Base-by-base conservation (phyloP, 2,888 invertebrate species). In the Malthinus seriepunctatus region DNA sequence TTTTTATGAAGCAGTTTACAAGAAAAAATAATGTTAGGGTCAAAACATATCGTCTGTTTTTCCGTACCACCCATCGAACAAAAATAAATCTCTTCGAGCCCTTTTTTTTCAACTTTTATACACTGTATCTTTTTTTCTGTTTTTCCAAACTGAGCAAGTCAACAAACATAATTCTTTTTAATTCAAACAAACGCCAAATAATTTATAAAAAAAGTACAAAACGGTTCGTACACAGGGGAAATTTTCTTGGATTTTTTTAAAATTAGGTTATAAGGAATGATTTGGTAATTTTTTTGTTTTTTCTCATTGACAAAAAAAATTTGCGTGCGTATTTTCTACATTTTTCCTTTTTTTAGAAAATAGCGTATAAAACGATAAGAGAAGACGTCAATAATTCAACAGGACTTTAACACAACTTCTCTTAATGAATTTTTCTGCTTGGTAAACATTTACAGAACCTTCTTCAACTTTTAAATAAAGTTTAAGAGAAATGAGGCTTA, bases 401-500 rank as follows among this genome's bases (percentile, higher is more conserved):
- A 47, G 47, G 54, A 54, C 51, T 52, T 14, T 45, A 35, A 55
- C 54, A 32, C 51, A 51, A 63, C 61, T 60, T 61, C 63, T 63
- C 61, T 56, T 52, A 48, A 51, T 63, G 50, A 51, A 58, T 58
- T 55, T 60, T 63, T 58, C 61, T 63, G 55, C 63, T 63, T 63
- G 56, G 63, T 61, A 61, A 63, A 63, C 59, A 63, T 64, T 64
- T 63, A 49, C 57, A 39, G 56, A 59, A 58, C 53, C 57, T 63
- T 59, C 56, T 52, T 35, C 14, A 51, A 52, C 52, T 52, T 34
- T 14, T 47, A 33, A 47, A 12, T 14, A 32, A 42, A 42, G 23
- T 42, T 42, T 23, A 42, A 42, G 14, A 42, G 39, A 42, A 42
- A 15, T 14, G n/a, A 42, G 23, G 39, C 23, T 42, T 42, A 42